Evolutionary conservation across 2,888 invertebrate genomes (phyloP).

Genomic region (Megastigmus dorsalis): DNA sequence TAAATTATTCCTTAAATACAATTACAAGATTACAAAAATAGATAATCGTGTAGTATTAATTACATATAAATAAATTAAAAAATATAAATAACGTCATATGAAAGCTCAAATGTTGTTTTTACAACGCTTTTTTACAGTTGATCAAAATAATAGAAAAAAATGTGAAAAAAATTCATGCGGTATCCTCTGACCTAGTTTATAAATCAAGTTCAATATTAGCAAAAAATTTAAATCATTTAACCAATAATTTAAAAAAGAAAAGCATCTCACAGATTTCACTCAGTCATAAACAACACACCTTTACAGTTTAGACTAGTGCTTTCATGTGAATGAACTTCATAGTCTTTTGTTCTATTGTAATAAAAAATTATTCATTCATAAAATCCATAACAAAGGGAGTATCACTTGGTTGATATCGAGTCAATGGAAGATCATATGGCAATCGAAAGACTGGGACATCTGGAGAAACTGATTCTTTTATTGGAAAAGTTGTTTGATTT

Average conservation of each 20-base stretch:
- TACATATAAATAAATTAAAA: slow-evolving; percentile 8
- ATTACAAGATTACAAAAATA: slow-evolving; percentile 30
- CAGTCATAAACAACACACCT: background rate
- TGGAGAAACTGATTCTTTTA: slow-evolving; percentile 66
- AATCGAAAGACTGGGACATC: slow-evolving; percentile 77
- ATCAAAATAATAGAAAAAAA: too few relatives aligned
- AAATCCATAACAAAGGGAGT: slow-evolving; percentile 83
- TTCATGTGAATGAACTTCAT: too few relatives aligned
- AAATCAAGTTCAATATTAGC: background rate
- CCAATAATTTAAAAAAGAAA: background rate
- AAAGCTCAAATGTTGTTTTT: background rate
- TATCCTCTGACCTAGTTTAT: too few relatives aligned
- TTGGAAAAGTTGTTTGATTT: slow-evolving; percentile 79
- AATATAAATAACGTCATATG: background rate
- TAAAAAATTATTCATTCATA: slow-evolving; percentile 63
- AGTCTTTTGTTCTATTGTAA: background rate
- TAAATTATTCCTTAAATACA: background rate
- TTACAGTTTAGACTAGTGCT: background rate
- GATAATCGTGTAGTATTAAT: background rate
- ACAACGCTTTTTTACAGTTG: too few relatives aligned
- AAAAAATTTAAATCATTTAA: background rate
- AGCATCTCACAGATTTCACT: too few relatives aligned
- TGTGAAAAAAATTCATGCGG: too few relatives aligned
- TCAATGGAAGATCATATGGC: slow-evolving; percentile 89
- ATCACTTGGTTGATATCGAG: slow-evolving; percentile 82